phyloP scores from a whole-genome alignment of 2,888 invertebrate genomes.

The Apodemia duryi region DNA sequence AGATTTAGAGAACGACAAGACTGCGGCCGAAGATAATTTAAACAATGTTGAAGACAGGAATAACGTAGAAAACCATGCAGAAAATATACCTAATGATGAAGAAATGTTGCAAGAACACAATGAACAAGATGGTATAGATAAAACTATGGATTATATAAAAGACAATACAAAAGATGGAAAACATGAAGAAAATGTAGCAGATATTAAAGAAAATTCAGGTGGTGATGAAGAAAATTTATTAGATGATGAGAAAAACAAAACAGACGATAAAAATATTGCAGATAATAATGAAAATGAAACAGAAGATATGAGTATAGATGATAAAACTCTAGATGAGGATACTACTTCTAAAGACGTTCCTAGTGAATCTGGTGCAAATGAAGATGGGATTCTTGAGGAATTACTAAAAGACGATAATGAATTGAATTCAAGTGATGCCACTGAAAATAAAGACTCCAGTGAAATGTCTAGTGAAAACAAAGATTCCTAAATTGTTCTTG shows the following conservation, averaged over 20 bases:
- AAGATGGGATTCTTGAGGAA: conserved; percentile 48
- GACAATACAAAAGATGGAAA: conserved; percentile 18
- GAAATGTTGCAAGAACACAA: conserved; percentile 14
- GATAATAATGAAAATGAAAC: conserved; percentile 19
- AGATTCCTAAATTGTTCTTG: conserved; percentile 15
- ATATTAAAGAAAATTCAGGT: conserved; percentile 7
- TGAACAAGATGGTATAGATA: conserved; percentile 20
- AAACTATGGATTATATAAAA: neutral
- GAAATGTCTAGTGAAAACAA: conserved; percentile 24
- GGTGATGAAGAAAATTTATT: conserved; percentile 6
- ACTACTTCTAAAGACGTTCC: conserved; percentile 17
- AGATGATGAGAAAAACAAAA: conserved; percentile 17
- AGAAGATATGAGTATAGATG: conserved; percentile 25
- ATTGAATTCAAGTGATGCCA: conserved; percentile 29
- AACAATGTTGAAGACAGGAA: conserved; percentile 21
- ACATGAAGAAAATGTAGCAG: conserved; percentile 18
- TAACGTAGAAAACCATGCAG: neutral
- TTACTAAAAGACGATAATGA: conserved; percentile 51
- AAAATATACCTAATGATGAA: conserved; percentile 13
- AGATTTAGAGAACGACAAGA: too few relatives aligned
- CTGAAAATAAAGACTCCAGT: conserved; percentile 20
- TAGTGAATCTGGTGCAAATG: conserved; percentile 43
- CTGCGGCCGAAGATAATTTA: conserved; percentile 2
- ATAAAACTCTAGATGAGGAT: conserved; percentile 27
- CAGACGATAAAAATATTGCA: conserved; percentile 18